These are phyloP conservation scores for Agonopterix alstromeriana DNA, from an alignment of 2,888 invertebrate species.

Conservation along the genomic window DNA sequence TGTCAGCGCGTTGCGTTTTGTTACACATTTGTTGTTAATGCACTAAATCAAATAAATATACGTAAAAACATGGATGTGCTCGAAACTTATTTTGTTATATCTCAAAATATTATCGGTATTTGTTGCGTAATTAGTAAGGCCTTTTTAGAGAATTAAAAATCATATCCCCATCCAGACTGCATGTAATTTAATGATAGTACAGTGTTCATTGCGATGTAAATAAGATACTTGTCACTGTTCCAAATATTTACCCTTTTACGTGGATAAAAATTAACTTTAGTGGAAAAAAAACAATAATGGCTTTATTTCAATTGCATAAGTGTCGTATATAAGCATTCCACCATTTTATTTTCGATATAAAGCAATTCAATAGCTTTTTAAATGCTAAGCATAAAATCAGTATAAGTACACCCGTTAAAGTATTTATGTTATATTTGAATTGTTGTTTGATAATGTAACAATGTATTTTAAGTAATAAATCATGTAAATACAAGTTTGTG, in stretches of 20 bases:
- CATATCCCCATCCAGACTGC: conserved; percentile 35
- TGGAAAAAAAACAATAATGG: not conserved
- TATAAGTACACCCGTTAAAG: conserved; percentile 58
- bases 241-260: not conserved
- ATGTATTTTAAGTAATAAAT: conserved; percentile 63
- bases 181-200: conserved; percentile 52
- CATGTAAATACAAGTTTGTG: conserved; percentile 74
- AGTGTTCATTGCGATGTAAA: conserved; percentile 59
- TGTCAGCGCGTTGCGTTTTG: not conserved
- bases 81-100: too few relatives aligned
- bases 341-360: conserved; percentile 15
- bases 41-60: too few relatives aligned
- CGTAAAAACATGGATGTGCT: too few relatives aligned
- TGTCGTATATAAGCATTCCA: conserved; percentile 66
- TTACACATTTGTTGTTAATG: too few relatives aligned
- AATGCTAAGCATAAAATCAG: conserved; percentile 28
- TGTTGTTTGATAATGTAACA: conserved; percentile 53
- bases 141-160: not conserved
- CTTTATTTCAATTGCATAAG: conserved; percentile 22
- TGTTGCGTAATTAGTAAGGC: too few relatives aligned
- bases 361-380: conserved; percentile 2
- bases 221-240: conserved; percentile 37
- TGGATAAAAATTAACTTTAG: not conserved
- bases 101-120: too few relatives aligned
- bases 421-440: conserved; percentile 56